These are phyloP conservation scores for Crenichthys baileyi DNA, from an alignment of 2,797 vertebrate species.

Conservation along the genomic window DNA sequence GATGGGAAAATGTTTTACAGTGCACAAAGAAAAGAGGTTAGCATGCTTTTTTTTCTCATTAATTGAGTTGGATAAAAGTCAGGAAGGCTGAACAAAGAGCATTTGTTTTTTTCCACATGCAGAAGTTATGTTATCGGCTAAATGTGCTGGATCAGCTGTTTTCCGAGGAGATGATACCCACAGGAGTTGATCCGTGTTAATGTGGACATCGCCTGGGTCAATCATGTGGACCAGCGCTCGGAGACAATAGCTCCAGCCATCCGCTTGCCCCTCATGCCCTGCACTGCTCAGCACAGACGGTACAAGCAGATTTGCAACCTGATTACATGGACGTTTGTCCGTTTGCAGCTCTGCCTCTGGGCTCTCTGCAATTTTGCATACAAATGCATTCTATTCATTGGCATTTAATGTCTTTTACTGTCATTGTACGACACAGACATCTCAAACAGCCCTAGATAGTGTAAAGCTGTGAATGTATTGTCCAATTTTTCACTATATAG, in stretches of 20 bases:
- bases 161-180: conserved; percentile 52
- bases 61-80: conserved; percentile 57
- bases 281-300: conserved; percentile 16
- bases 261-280: conserved; percentile 39
- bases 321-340: conserved; percentile 67
- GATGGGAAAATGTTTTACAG: conserved; percentile 18
- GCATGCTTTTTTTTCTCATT: conserved; percentile 27
- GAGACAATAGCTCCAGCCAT: conserved; percentile 64
- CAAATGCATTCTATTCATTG: conserved; percentile 65
- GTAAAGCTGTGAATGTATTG: conserved; percentile 5
- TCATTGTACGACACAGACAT: conserved; percentile 27
- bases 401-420: conserved; percentile 54
- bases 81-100: conserved; percentile 42
- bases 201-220: conserved; percentile 68
- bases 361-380: conserved; percentile 66
- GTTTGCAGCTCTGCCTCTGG: conserved; percentile 57
- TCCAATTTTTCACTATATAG: conserved; percentile 4
- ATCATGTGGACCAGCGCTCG: conserved; percentile 69
- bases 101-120: conserved; percentile 17
- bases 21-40: neutral
- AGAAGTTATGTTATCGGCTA: conserved; percentile 56
- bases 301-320: conserved; percentile 57
- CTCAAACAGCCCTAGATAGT: conserved; percentile 42
- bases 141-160: conserved; percentile 55
- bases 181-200: conserved; percentile 71